phyloP scores from a whole-genome alignment of 2,113 vertebrate species.

The Pteropus alecto region DNA sequence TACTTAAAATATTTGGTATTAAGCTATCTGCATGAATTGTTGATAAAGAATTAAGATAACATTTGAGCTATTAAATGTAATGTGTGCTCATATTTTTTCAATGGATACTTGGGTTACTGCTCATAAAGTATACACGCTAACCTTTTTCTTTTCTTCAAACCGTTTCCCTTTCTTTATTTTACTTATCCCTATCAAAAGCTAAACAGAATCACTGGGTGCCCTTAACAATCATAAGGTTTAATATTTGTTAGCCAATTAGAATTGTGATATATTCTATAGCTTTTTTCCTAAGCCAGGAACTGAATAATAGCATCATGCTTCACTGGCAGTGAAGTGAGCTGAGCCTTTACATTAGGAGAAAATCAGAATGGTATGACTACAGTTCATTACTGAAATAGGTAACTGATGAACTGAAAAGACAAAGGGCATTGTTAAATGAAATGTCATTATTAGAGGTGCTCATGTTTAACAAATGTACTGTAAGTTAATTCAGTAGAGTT shows the following conservation, averaged over 20 bases:
- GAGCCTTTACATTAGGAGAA: slow-evolving; percentile 89
- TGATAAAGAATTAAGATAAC: slow-evolving; percentile 85
- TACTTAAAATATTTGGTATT: slow-evolving; percentile 78
- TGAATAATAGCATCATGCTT: slow-evolving; percentile 90
- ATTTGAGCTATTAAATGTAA: slow-evolving; percentile 79
- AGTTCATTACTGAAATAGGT: slow-evolving; percentile 91
- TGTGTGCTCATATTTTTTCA: slow-evolving; percentile 76
- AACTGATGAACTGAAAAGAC: slow-evolving; percentile 92
- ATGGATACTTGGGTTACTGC: slow-evolving; percentile 74
- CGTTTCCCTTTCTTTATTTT: slow-evolving; percentile 61
- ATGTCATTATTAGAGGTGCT: slow-evolving; percentile 91
- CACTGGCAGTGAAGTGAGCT: slow-evolving; percentile 87
- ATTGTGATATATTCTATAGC: slow-evolving; percentile 84
- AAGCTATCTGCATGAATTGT: slow-evolving; percentile 80
- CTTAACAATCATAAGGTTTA: slow-evolving; percentile 74
- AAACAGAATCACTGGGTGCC: slow-evolving; percentile 76
- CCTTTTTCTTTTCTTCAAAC: slow-evolving; percentile 43
- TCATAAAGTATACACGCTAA: slow-evolving; percentile 73
- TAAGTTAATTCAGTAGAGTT: slow-evolving; percentile 88
- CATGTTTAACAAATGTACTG: slow-evolving; percentile 91
- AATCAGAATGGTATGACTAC: slow-evolving; percentile 89
- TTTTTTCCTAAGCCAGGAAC: slow-evolving; percentile 85
- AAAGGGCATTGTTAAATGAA: slow-evolving; percentile 92
- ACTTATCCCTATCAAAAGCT: slow-evolving; percentile 74
- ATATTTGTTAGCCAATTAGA: slow-evolving; percentile 84